Percentiles rank a stretch among this genome's conserved stretches.
These are phyloP conservation scores for Protobothrops mucrosquamatus DNA, from an alignment of 2,113 vertebrate genomes.

Conservation along the genomic window DNA sequence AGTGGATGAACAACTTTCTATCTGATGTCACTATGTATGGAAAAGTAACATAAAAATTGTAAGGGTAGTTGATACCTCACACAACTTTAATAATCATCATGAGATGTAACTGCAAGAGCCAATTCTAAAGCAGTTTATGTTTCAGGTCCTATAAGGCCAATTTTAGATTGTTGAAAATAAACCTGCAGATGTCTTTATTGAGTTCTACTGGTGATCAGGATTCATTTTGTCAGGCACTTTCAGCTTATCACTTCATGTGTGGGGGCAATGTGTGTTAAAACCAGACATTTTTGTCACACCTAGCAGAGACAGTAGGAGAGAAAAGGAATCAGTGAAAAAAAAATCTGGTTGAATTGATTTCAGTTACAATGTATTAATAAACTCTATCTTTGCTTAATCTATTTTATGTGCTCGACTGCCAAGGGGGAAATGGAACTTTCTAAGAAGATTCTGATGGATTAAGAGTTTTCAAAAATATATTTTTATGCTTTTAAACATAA, in stretches of 20 bases:
- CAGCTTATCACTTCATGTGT: constrained; percentile 24
- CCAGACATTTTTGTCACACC: constrained; percentile 61
- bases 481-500: constrained; percentile 33
- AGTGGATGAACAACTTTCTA: background rate
- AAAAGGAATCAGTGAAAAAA: constrained; percentile 8
- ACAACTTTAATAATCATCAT: constrained; percentile 13
- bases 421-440: constrained; percentile 25
- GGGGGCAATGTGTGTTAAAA: constrained; percentile 63
- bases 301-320: background rate
- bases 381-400: constrained; percentile 26
- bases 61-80: constrained; percentile 44
- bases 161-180: constrained; percentile 63
- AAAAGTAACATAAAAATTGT: constrained; percentile 44
- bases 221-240: constrained; percentile 65
- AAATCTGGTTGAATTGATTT: constrained; percentile 36
- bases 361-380: constrained; percentile 35
- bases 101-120: constrained; percentile 37
- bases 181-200: constrained; percentile 65
- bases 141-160: constrained; percentile 48
- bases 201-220: constrained; percentile 66
- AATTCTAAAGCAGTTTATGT: constrained; percentile 44
- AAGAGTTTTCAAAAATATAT: constrained; percentile 18
- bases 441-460: constrained; percentile 30
- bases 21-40: constrained; percentile 21
- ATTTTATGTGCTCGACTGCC: constrained; percentile 38